A percentile compares a stretch with the other conserved stretches of the same genome.
These are phyloP conservation scores for Lethenteron reissneri DNA, from an alignment of 2,113 vertebrate species.

Conservation along the genomic window DNA sequence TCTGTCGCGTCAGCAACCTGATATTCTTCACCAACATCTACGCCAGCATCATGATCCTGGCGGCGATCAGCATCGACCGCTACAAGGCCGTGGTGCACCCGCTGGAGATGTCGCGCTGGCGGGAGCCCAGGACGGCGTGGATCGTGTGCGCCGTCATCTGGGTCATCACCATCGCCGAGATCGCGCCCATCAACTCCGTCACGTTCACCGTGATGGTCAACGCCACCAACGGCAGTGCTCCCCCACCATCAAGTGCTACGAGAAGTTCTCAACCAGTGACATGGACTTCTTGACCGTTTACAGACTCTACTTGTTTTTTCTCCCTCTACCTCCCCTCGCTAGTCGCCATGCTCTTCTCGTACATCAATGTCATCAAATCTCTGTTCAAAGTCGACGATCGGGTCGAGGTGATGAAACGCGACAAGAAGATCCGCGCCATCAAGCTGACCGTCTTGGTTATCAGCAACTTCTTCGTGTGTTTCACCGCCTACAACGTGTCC, in stretches of 20 bases:
- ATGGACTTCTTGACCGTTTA: conserved; percentile 30
- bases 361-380: conserved; percentile 28
- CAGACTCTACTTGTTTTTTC: conserved; percentile 33
- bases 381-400: too few relatives aligned
- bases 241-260: conserved; percentile 18
- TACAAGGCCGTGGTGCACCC: conserved; percentile 57
- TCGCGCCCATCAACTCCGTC: conserved; percentile 38
- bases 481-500: conserved; percentile 59
- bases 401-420: conserved; percentile 16
- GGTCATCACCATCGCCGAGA: conserved; percentile 29
- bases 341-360: conserved; percentile 31
- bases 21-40: conserved; percentile 66
- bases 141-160: conserved; percentile 35
- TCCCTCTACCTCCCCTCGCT: conserved; percentile 42
- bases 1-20: conserved; percentile 41
- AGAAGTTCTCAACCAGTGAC: conserved; percentile 27
- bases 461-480: conserved; percentile 39
- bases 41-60: conserved; percentile 50
- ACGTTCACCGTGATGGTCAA: conserved; percentile 16
- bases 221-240: background rate
- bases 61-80: conserved; percentile 47
- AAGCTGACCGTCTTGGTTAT: conserved; percentile 34
- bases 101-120: conserved; percentile 33
- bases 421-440: conserved; percentile 25
- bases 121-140: conserved; percentile 22